Conservation (phyloP, 2,888 invertebrate species). For the Troides oblongomaculatus region DNA sequence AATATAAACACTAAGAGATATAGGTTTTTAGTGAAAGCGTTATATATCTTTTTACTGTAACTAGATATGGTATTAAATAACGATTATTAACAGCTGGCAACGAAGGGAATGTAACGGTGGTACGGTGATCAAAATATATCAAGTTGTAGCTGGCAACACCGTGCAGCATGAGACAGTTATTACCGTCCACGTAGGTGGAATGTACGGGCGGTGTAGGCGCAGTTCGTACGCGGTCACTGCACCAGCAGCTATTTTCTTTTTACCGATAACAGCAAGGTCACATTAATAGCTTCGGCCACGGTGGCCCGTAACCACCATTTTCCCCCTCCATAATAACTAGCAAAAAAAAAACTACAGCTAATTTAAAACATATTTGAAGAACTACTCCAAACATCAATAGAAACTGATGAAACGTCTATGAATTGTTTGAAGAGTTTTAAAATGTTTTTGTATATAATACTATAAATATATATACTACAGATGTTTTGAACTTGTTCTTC, state of each 20-base stretch:
- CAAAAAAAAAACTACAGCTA: neutral
- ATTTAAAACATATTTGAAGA: neutral
- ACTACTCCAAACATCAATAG: neutral
- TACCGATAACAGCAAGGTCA: conserved; percentile 73
- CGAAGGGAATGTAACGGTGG: too few species aligned
- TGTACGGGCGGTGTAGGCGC: conserved; percentile 31
- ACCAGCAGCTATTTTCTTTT: conserved; percentile 60
- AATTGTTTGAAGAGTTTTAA: neutral
- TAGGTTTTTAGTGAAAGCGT: too few species aligned
- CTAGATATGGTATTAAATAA: too few species aligned
- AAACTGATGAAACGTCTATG: neutral
- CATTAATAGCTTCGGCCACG: conserved; percentile 70
- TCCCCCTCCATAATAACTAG: conserved; percentile 15
- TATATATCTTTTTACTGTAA: too few species aligned
- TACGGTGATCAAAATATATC: conserved; percentile 8
- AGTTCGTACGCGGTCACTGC: conserved; percentile 51
- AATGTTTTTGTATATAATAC: neutral
- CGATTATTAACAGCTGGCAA: too few species aligned
- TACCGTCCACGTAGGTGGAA: conserved; percentile 28
- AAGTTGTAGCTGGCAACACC: conserved; percentile 12
- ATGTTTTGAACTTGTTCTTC: conserved; percentile 3
- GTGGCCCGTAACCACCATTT: conserved; percentile 45
- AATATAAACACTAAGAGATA: too few species aligned
- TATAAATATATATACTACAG: neutral
- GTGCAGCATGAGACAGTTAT: conserved; percentile 31